Evolutionary conservation across 1,140 invertebrate genomes (phyloP), one percentile per base, ranked within the genome.

Genomic region (Asobara japonica): DNA sequence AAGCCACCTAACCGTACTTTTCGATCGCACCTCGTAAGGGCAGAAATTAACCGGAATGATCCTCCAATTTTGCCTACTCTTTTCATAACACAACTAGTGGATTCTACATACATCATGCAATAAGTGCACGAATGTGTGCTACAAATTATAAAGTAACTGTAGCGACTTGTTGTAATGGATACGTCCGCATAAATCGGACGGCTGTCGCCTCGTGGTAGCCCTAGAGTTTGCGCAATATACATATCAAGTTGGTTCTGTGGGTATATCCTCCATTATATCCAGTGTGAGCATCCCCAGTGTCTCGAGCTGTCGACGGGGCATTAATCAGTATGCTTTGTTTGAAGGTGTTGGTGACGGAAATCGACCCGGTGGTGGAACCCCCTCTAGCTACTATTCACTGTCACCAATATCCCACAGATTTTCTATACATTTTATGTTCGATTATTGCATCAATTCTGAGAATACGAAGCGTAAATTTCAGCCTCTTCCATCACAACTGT

Each of bases 291-390:
- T 56, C 67, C 62, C 29, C 41, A 68, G 56, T 77, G 71, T 68
- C 73, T 69, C 51, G 38, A 65, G 45, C 65, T 36, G 71, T 51
- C 65, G 30, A 68, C 67, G 48, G 65, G n/a, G 51, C 60, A 75
- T 75, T 77, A 75, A 73, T 77, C 71, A 69, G 45, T 41, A 33
- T 18, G 67, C 61, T 30, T 72, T 65, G 38, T 38, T 18, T 13
- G 66, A n/a, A 61, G 20, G 65, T 62, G 51, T 25, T 31, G 41
- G 65, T 31, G 45, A 65, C 31, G 33, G 56, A 38, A 70, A 62
- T 62, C 1, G 31, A 70, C 18, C n/a, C 33, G 4, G 30, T 11
- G 18, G 20, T 51, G 18, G 27, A 45, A 6, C 18, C 29, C 10
- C 20, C 38, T 25, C 8, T 56, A 10, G 51, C 22, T 13, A 56